These are phyloP conservation scores for Etia nguti DNA, from an alignment of 2,113 vertebrate genomes.

Conservation along the genomic window DNA sequence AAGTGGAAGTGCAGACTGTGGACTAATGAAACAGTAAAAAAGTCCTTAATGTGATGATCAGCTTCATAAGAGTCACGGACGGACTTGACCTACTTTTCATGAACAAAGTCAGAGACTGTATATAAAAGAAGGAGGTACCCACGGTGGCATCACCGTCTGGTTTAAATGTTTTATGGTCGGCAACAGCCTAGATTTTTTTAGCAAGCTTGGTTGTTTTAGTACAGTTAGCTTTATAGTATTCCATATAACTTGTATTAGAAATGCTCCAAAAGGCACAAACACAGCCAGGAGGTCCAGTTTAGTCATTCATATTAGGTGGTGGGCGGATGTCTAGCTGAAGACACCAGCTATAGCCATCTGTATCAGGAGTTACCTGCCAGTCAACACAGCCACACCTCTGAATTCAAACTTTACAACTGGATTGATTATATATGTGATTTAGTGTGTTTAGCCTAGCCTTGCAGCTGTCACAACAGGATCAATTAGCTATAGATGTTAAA, in stretches of 20 bases:
- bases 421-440: neutral
- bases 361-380: neutral
- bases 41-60: neutral
- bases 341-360: neutral
- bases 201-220: neutral
- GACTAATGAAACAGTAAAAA: neutral
- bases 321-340: neutral
- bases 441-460: too few species aligned
- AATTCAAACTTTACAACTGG: neutral
- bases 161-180: neutral
- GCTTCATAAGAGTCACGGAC: neutral
- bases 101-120: neutral
- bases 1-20: neutral
- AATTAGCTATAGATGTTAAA: too few species aligned
- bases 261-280: neutral
- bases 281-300: neutral
- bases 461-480: too few species aligned
- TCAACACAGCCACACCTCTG: neutral
- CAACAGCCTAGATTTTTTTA: neutral
- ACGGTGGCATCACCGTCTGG: neutral
- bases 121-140: neutral
- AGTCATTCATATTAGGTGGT: neutral
- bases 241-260: neutral
- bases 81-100: accelerated
- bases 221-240: neutral